phyloP scores from a whole-genome alignment of 1,140 invertebrate genomes.

The Amphibalanus amphitrite region DNA sequence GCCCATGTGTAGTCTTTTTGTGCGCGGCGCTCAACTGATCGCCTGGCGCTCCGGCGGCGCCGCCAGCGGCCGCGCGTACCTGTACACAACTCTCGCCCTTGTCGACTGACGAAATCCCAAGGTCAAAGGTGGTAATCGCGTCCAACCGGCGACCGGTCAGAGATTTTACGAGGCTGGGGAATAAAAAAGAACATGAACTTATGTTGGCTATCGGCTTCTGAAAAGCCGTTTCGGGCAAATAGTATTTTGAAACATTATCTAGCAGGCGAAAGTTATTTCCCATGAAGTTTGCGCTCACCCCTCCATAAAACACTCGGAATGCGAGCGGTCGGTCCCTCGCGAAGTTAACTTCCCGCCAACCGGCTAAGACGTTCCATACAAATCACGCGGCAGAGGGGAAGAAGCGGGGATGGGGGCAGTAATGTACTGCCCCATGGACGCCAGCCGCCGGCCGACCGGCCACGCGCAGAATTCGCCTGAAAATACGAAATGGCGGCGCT shows the following conservation, averaged over 20 bases:
- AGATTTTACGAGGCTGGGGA: background rate
- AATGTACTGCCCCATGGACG: background rate
- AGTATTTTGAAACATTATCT: background rate
- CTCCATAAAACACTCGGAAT: background rate
- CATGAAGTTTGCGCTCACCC: background rate
- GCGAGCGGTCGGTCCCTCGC: background rate
- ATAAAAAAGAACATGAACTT: background rate
- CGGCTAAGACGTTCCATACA: background rate
- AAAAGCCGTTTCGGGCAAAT: background rate
- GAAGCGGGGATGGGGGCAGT: slow-evolving; percentile 1
- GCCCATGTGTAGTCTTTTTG: background rate
- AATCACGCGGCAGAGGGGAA: slow-evolving; percentile 4
- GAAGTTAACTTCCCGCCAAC: background rate
- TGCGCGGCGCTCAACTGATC: too few relatives aligned
- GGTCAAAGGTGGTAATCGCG: slow-evolving; percentile 2
- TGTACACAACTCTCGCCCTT: background rate
- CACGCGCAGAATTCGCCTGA: background rate
- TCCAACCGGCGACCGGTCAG: too few relatives aligned
- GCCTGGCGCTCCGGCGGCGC: background rate
- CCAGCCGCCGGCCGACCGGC: too few relatives aligned
- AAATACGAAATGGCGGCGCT: background rate
- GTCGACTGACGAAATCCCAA: background rate
- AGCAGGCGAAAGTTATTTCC: background rate
- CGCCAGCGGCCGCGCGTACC: background rate
- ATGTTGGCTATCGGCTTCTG: background rate